Conservation (phyloP, 2,797 vertebrate species). For the Potorous gilbertii region DNA sequence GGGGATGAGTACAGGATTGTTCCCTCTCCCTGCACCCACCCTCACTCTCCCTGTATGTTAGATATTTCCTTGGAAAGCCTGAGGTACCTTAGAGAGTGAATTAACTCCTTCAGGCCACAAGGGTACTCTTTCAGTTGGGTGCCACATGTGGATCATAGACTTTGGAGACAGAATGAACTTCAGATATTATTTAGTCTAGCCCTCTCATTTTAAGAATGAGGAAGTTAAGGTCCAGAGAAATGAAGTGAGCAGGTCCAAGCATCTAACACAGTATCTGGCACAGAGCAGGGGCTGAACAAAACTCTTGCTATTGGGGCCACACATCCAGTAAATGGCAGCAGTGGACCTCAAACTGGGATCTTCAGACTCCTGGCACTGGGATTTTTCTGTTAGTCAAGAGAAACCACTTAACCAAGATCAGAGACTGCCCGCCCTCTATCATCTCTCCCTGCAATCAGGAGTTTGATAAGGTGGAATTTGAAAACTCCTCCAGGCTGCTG, state of each 20-base stretch:
- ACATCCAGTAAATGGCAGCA: background rate
- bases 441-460: background rate
- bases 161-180: background rate
- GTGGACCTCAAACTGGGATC: background rate
- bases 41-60: background rate
- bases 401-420: background rate
- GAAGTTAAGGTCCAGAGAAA: background rate
- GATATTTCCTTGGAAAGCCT: constrained; percentile 20
- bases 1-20: constrained; percentile 24
- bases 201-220: background rate
- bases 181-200: background rate
- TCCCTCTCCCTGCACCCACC: no score
- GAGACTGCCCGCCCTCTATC: background rate
- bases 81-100: constrained; percentile 42
- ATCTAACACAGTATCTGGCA: background rate
- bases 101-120: constrained; percentile 45
- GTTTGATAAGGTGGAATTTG: background rate
- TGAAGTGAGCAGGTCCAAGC: background rate
- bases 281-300: background rate
- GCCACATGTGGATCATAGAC: background rate
- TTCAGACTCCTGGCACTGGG: background rate
- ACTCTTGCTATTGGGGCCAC: background rate
- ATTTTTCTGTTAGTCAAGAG: background rate
- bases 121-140: background rate
- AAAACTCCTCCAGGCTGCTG: background rate